Evolutionary conservation across 1,140 invertebrate genomes (phyloP).

Genomic region (Aphaenogaster ashmeadi): DNA sequence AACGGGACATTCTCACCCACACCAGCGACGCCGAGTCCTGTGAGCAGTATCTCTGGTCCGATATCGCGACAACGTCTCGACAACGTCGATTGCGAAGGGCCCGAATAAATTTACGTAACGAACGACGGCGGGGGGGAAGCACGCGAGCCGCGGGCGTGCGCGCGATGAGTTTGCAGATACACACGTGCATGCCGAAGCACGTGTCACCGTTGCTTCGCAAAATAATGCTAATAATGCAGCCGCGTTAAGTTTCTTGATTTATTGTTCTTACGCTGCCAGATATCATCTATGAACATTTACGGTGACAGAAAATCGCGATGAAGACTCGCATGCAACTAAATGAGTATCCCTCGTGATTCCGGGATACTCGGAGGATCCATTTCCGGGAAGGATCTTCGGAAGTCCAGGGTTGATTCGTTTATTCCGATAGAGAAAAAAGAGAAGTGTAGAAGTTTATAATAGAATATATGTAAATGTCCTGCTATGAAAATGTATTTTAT

Average conservation of each 20-base stretch:
- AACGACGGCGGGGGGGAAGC: background rate
- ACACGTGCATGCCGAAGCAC: slow-evolving; percentile 28
- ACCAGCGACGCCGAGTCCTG: slow-evolving; percentile 15
- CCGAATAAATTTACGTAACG: slow-evolving; percentile 61
- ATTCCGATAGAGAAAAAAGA: background rate
- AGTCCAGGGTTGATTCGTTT: background rate
- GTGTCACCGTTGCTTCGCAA: slow-evolving; percentile 30
- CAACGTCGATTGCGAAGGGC: slow-evolving; percentile 39
- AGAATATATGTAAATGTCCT: background rate
- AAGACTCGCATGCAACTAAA: background rate
- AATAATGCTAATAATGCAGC: slow-evolving; percentile 47
- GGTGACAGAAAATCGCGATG: background rate
- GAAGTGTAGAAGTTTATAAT: background rate
- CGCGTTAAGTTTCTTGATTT: slow-evolving; percentile 49
- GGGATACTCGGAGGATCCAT: background rate
- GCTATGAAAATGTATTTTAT: background rate
- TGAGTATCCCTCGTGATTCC: background rate
- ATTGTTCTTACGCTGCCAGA: slow-evolving; percentile 7
- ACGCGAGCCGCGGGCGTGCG: background rate
- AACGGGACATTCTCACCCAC: slow-evolving; percentile 28
- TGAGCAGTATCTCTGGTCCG: slow-evolving; percentile 28
- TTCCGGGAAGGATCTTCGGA: background rate
- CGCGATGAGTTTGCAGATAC: slow-evolving; percentile 26
- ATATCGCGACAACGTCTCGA: slow-evolving; percentile 55
- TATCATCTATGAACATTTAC: background rate